Conservation (phyloP, 2,797 vertebrate genomes). For the Halcyon chelicuti region DNA sequence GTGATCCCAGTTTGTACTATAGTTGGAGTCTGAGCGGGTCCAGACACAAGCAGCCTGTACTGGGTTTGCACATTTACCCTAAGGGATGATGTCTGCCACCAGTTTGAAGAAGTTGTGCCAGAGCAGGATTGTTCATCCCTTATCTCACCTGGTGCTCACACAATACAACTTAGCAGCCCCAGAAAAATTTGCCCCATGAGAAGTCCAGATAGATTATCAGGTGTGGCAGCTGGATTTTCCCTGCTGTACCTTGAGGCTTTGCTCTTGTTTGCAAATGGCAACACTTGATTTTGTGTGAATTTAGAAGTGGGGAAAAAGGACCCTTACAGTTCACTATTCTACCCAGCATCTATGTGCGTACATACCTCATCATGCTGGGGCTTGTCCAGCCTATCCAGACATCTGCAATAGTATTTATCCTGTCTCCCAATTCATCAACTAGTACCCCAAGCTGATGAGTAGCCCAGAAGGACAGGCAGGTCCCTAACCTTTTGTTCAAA, state of each 20-base stretch:
- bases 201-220: background rate
- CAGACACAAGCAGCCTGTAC: background rate
- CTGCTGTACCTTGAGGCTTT: background rate
- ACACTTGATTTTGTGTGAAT: background rate
- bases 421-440: background rate
- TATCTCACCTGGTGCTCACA: background rate
- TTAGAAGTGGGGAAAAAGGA: background rate
- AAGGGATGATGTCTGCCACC: background rate
- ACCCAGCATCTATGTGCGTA: rapidly evolving
- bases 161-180: background rate
- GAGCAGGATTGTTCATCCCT: background rate
- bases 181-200: background rate
- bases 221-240: background rate
- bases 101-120: background rate
- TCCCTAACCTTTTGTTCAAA: background rate
- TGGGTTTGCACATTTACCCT: background rate
- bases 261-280: background rate
- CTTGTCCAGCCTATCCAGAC: background rate
- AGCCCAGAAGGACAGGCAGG: background rate
- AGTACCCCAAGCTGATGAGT: background rate
- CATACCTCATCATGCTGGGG: background rate
- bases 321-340: background rate
- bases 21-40: background rate
- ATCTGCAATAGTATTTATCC: background rate
- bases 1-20: rapidly evolving